phyloP scores from a whole-genome alignment of 1,140 invertebrate genomes.

The Drosophila oshimai region DNA sequence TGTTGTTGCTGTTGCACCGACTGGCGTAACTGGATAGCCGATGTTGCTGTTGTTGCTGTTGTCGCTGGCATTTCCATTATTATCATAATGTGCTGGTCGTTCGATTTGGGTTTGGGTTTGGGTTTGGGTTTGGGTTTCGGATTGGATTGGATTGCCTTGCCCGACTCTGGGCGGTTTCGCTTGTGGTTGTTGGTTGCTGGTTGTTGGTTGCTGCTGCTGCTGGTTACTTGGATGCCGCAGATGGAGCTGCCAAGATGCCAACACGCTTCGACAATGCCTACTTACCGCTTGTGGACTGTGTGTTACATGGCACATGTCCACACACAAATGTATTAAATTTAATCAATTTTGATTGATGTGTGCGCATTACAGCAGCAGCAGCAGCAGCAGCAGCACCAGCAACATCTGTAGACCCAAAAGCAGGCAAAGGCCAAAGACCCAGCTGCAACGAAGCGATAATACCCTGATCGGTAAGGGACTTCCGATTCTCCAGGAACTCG shows the following conservation, averaged over 20 bases:
- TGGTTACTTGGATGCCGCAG: slow-evolving; percentile 41
- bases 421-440: slow-evolving; percentile 10
- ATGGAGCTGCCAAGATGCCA: slow-evolving; percentile 74
- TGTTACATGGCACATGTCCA: slow-evolving; percentile 29
- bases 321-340: slow-evolving; percentile 53
- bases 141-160: slow-evolving; percentile 38
- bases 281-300: slow-evolving; percentile 20
- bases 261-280: slow-evolving; percentile 63
- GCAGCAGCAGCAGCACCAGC: slow-evolving; percentile 17
- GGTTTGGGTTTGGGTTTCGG: not conserved
- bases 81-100: slow-evolving; percentile 69
- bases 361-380: slow-evolving; percentile 39
- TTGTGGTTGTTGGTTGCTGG: slow-evolving; percentile 8
- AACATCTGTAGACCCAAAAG: not conserved
- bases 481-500: not conserved
- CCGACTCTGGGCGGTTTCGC: slow-evolving; percentile 36
- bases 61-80: slow-evolving; percentile 70
- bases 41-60: slow-evolving; percentile 13
- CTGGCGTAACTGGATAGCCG: slow-evolving; percentile 55
- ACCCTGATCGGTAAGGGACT: not conserved
- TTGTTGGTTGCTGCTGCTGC: not conserved
- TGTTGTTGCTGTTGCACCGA: slow-evolving; percentile 22
- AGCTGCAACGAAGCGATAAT: slow-evolving; percentile 22
- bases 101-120: slow-evolving; percentile 30
- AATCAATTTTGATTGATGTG: slow-evolving; percentile 79